Evolutionary conservation across 1,140 invertebrate genomes (phyloP), one percentile per base, ranked within the genome.

Genomic region (Temnothorax curvispinosus): DNA sequence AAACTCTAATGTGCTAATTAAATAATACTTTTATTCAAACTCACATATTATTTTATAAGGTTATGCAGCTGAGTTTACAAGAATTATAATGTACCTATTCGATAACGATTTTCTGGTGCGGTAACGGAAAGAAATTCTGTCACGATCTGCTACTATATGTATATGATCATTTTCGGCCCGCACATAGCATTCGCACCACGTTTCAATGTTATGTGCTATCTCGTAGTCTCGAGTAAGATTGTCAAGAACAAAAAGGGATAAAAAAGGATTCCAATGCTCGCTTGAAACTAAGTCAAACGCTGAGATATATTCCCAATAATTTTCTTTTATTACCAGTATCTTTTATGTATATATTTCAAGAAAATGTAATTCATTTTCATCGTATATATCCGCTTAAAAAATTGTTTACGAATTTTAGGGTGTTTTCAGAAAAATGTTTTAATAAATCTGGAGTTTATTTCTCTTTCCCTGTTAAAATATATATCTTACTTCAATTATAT

Each of bases 171-270:
- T 76, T 76, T 58, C 21, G 44, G n/a, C 18, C 3, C 11, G 0
- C 6, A 15, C 38, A 15, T 56, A 60, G 38, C 7, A 76, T 76
- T 76, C 38, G n/a, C 56, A 60, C 5, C 72, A 75, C 52, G 27
- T 62, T 60, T 62, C 56, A 62, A 77, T 60, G 21, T 58, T 76
- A 54, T 35, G 38, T 58, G 38, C 38, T 58, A n/a, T 35, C 41
- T 32, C 15, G 15, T 47, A 62, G 44, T 9, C 35, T 47, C 41
- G 56, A 75, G 21, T 47, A 77, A 76, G n/a, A 8, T 27, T 32
- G 15, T 77, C 56, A 62, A 77, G 8, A 21, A 41, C 6, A 62
- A 60, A 32, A n/a, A 47, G n/a, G 21, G 13, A 62, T 62, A 15
- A 62, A 62, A 62, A 58, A 47, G 13, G 0, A 7, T 35, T 44